Base-by-base conservation (phyloP, 2,113 vertebrate genomes). In the Coracopsis vasa region DNA sequence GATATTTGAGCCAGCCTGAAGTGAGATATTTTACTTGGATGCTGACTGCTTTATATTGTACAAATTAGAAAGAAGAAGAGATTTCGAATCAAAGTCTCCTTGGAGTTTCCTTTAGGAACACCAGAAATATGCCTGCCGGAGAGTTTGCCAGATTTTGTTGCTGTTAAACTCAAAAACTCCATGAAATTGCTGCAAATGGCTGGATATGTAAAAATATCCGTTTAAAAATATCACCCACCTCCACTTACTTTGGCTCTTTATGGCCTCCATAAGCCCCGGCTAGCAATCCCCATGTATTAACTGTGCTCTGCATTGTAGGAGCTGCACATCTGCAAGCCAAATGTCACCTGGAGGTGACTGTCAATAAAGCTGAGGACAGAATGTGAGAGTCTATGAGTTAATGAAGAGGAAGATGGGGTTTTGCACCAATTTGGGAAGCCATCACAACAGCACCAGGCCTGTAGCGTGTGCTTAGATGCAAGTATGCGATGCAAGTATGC, bases 401-500 rank as follows among this genome's bases (percentile, higher is more conserved):
- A 90, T 35, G 79, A 70, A 50, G 70, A 83, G 45, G 95, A 85
- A 53, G 85, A 88, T 45, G 42, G 4, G 0, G 77, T 90, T 88
- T 93, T 85, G 90, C 93, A 79, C n/a, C 23, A 5, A 0, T 58
- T 39, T 65, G 74, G 74, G 74, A 62, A n/a, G 86, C 19, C 6
- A 8, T 61, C 67, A 80, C n/a, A 2, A 6, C 88, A 90, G 82
- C 71, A 44, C 44, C 44, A 58, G 66, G 69, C 48, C 62, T 44
- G 45, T 20, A 82, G 65, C 14, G 0, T 11, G 78, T 90, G 74
- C 81, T 95, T 80, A 77, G 87, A 65, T 35, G 41, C 53, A 53
- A 95, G 86, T 16, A 61, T 61, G 44, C 2, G 45, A n/a, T n/a
- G n/a, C n/a, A n/a, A n/a, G n/a, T n/a, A n/a, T n/a, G n/a, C n/a